phyloP scores from a whole-genome alignment of 2,113 vertebrate genomes.

The Phalacrocorax pelagicus region DNA sequence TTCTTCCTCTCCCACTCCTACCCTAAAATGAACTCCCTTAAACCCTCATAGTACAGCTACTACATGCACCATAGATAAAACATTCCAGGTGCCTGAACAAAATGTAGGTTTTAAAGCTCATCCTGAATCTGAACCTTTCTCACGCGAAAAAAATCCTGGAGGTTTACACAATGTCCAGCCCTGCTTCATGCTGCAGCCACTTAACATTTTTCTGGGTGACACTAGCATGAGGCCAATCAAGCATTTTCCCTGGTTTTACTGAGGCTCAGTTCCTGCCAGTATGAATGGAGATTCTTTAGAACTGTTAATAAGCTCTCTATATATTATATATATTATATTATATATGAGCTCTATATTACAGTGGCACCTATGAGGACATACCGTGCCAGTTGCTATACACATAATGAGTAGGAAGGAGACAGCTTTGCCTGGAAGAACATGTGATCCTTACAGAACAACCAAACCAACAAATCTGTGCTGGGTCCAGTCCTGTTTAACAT shows the following conservation, averaged over 20 bases:
- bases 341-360: neutral
- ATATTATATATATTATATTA: no score
- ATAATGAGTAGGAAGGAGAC: neutral
- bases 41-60: neutral
- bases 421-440: neutral
- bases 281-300: neutral
- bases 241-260: neutral
- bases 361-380: neutral
- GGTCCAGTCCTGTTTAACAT: no score
- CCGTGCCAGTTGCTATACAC: neutral
- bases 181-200: neutral
- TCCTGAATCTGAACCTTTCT: neutral
- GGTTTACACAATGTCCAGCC: neutral
- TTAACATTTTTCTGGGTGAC: neutral
- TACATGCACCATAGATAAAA: neutral
- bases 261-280: neutral
- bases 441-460: neutral
- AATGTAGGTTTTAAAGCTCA: neutral
- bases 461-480: neutral
- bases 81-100: neutral
- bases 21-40: neutral
- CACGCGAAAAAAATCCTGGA: neutral
- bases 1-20: neutral
- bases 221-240: rapidly evolving
- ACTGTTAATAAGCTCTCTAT: neutral